Conservation (phyloP, 2,888 invertebrate species). For the Drosophila lutescens region DNA sequence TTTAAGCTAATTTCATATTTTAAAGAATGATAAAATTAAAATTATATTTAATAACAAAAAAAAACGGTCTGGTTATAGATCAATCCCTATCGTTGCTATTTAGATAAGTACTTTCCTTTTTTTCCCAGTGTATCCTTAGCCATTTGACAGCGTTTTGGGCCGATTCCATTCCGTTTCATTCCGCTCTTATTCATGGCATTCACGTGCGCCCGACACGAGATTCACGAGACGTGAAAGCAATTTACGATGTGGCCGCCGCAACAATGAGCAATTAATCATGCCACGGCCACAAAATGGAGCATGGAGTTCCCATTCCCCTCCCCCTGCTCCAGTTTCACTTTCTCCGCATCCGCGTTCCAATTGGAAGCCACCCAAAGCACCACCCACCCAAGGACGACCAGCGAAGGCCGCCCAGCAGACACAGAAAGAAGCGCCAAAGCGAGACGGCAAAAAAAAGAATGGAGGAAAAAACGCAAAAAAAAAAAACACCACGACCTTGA, state of each 20-base stretch:
- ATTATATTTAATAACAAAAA: too few relatives aligned
- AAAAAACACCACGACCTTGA: slow-evolving; percentile 29
- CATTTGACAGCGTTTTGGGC: slow-evolving; percentile 18
- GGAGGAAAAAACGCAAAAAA: background rate
- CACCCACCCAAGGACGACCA: slow-evolving; percentile 25
- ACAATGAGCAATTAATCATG: slow-evolving; percentile 72
- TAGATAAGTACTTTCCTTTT: too few relatives aligned
- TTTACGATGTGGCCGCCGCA: slow-evolving; percentile 66
- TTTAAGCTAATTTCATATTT: too few relatives aligned
- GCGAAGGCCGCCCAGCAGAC: slow-evolving; percentile 27
- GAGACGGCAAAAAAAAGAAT: background rate
- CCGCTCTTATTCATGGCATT: slow-evolving; percentile 46
- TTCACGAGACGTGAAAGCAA: slow-evolving; percentile 56
- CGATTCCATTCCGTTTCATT: slow-evolving; percentile 8
- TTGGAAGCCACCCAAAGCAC: background rate
- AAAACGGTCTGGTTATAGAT: too few relatives aligned
- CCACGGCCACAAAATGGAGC: slow-evolving; percentile 51
- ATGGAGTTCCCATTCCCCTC: slow-evolving; percentile 1
- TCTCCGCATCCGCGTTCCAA: slow-evolving; percentile 15
- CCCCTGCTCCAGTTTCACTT: slow-evolving; percentile 30
- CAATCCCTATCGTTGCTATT: too few relatives aligned
- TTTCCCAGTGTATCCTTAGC: background rate
- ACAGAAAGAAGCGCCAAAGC: slow-evolving; percentile 6
- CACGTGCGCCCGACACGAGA: slow-evolving; percentile 61
- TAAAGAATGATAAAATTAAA: too few relatives aligned